Evolutionary conservation across 1,140 invertebrate species (phyloP).

Genomic region (Amyelois transitella): DNA sequence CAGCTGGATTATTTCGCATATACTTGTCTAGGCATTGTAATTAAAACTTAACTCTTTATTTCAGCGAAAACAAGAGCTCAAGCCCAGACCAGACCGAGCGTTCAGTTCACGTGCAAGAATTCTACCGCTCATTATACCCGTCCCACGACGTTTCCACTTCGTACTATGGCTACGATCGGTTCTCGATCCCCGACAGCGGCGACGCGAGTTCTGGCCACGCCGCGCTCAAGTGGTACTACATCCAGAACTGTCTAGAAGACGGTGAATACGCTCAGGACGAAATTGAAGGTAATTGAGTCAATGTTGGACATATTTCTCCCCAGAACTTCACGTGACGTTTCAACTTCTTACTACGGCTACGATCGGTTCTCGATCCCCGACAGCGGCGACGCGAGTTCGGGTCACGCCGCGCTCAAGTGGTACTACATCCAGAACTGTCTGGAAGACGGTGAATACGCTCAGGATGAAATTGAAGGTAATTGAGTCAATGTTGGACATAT

Average conservation of each 20-base stretch:
- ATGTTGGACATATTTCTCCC: background rate
- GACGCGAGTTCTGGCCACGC: constrained; percentile 17
- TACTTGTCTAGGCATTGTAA: too few relatives aligned
- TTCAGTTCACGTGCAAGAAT: constrained; percentile 43
- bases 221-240: constrained; percentile 41
- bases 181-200: constrained; percentile 28
- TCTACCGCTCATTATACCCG: constrained; percentile 47
- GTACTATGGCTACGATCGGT: constrained; percentile 42
- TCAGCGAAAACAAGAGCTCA: constrained; percentile 13
- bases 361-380: constrained; percentile 36
- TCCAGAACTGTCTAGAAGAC: constrained; percentile 33
- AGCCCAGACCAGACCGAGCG: constrained; percentile 11
- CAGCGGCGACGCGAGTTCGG: constrained; percentile 12
- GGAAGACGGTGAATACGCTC: constrained; percentile 9
- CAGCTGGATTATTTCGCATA: too few relatives aligned
- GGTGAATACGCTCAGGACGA: constrained; percentile 20
- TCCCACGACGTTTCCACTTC: constrained; percentile 15
- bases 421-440: constrained; percentile 41
- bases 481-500: too few relatives aligned
- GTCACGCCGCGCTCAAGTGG: constrained; percentile 30
- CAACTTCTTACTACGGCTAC: constrained; percentile 33
- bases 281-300: constrained; percentile 39
- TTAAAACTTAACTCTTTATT: too few relatives aligned
- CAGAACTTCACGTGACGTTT: background rate
- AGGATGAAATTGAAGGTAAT: constrained; percentile 38